phyloP scores from a whole-genome alignment of 2,113 vertebrate species.

The Thermophis baileyi region DNA sequence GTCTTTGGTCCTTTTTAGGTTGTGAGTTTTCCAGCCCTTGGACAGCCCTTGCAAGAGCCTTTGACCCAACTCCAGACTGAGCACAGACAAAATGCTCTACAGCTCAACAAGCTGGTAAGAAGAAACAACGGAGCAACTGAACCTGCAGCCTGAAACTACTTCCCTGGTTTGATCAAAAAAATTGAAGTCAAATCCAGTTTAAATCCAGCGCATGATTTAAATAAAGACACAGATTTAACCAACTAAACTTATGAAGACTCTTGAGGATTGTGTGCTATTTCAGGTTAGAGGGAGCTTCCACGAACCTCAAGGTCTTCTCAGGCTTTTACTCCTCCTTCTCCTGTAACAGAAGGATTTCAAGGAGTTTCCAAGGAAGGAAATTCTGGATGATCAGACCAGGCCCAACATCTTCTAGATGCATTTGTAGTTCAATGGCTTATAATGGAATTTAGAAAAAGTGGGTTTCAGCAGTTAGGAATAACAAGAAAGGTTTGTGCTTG shows the following conservation, averaged over 20 bases:
- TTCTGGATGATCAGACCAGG: neutral
- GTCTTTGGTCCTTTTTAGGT: constrained; percentile 39
- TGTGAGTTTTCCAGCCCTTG: constrained; percentile 68
- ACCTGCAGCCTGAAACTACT: neutral
- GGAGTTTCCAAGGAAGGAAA: neutral
- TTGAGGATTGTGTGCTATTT: neutral
- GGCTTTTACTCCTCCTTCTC: neutral
- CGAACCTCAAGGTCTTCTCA: neutral
- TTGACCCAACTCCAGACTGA: constrained; percentile 74
- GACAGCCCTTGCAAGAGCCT: constrained; percentile 72
- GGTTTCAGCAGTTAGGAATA: neutral
- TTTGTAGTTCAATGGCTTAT: neutral
- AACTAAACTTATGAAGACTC: neutral
- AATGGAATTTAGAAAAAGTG: neutral
- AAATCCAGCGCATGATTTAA: neutral
- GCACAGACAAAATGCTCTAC: constrained; percentile 71
- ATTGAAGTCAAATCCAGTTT: neutral
- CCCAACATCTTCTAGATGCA: neutral
- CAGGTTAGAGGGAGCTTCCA: neutral
- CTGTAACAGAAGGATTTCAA: neutral
- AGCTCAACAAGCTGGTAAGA: constrained; percentile 84
- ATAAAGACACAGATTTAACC: neutral
- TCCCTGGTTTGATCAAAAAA: neutral
- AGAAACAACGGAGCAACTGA: neutral
- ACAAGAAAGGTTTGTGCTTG: neutral